Evolutionary conservation across 2,113 vertebrate species (phyloP).

Genomic region (Machaerirhynchus nigripectus): DNA sequence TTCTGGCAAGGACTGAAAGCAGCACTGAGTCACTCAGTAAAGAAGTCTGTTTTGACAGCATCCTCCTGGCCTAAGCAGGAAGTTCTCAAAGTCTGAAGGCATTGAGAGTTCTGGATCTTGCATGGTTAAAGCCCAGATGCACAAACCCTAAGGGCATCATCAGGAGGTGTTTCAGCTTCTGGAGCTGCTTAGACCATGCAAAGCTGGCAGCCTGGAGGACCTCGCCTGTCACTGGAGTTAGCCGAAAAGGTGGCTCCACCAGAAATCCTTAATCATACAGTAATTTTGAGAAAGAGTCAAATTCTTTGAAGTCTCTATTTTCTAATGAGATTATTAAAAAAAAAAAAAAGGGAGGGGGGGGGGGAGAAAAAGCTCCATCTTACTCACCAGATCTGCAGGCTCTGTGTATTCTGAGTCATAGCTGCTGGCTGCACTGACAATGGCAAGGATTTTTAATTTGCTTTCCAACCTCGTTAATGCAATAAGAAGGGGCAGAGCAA

Average conservation of each 20-base stretch:
- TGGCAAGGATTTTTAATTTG: not conserved
- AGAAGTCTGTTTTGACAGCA: conserved; percentile 57
- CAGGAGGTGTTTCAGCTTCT: not conserved
- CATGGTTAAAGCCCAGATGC: conserved; percentile 18
- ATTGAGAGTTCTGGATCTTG: not conserved
- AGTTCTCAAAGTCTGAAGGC: conserved; percentile 12
- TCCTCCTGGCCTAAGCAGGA: not conserved
- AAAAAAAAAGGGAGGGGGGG: not conserved
- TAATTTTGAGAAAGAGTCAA: not conserved
- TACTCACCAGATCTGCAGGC: conserved; percentile 10
- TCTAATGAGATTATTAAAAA: not conserved
- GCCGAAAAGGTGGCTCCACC: not conserved
- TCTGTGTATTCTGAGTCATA: conserved; percentile 41
- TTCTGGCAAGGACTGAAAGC: conserved; percentile 52
- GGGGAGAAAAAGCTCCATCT: not conserved
- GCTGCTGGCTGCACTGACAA: conserved; percentile 24
- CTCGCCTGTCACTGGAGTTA: not conserved
- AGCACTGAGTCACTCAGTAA: conserved; percentile 50
- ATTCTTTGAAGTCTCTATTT: conserved; percentile 18
- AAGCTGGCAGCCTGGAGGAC: not conserved
- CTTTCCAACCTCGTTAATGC: conserved; percentile 4
- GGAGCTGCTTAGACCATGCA: not conserved
- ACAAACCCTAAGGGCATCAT: not conserved
- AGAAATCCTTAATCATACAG: not conserved
- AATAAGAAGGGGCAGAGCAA: not conserved